Conservation (phyloP, 2,113 vertebrate genomes). For the Clinocottus analis region DNA sequence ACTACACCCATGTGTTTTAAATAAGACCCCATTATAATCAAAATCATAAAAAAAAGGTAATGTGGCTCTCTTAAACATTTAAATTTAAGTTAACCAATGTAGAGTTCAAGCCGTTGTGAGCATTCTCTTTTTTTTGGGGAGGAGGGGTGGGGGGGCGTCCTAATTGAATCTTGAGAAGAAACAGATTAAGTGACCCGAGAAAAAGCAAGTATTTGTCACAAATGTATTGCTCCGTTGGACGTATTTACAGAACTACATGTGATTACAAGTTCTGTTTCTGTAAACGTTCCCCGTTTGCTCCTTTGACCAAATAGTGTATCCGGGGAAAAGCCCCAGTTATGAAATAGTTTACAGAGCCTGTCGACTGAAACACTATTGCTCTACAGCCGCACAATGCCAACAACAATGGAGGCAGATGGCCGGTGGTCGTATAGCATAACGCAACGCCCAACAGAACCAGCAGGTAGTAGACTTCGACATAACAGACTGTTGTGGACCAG, state of each 20-base stretch:
- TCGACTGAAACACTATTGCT: slow-evolving; percentile 5
- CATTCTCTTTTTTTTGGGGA: not conserved
- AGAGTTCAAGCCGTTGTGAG: slow-evolving; percentile 71
- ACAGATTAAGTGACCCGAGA: slow-evolving; percentile 43
- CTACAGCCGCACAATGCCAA: not conserved
- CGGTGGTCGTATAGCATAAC: no score
- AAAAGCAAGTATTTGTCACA: slow-evolving; percentile 31
- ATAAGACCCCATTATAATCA: slow-evolving; percentile 87
- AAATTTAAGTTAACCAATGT: slow-evolving; percentile 77
- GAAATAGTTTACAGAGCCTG: slow-evolving; percentile 19
- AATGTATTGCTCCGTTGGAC: slow-evolving; percentile 25
- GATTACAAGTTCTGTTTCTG: slow-evolving; percentile 10
- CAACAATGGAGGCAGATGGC: not conserved
- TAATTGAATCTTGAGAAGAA: slow-evolving; percentile 58
- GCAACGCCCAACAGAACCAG: not conserved
- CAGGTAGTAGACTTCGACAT: not conserved
- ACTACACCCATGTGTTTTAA: slow-evolving; percentile 85
- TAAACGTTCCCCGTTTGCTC: slow-evolving; percentile 5
- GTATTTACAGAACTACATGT: slow-evolving; percentile 24
- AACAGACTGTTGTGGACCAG: not conserved
- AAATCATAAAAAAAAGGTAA: slow-evolving; percentile 88
- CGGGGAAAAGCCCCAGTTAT: not conserved
- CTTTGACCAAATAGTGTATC: not conserved
- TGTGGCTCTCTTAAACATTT: slow-evolving; percentile 82
- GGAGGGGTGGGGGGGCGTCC: no score